Percentiles rank a stretch among this genome's conserved stretches.
Conservation (phyloP, 1,140 invertebrate genomes). For the Drosophila ananassae region DNA sequence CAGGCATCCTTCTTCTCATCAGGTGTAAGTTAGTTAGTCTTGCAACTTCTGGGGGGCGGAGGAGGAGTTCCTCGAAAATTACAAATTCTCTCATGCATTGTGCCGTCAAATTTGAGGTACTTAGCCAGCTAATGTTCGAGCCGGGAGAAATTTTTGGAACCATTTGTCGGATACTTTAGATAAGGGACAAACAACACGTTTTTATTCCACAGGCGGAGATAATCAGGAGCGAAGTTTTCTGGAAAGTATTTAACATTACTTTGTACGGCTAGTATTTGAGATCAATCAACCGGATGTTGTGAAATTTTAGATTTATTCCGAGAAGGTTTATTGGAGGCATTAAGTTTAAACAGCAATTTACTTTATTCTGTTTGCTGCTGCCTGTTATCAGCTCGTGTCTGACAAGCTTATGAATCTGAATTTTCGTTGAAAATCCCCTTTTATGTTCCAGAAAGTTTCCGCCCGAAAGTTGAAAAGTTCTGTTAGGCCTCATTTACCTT, state of each 20-base stretch:
- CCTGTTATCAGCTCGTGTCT: background rate
- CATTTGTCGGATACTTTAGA: slow-evolving; percentile 46
- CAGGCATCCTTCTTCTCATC: background rate
- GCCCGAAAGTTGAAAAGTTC: slow-evolving; percentile 13
- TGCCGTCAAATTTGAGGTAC: slow-evolving; percentile 42
- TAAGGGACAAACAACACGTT: slow-evolving; percentile 27
- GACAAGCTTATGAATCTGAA: slow-evolving; percentile 12
- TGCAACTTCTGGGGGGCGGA: background rate
- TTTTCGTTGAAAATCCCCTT: slow-evolving; percentile 9
- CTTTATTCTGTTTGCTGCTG: background rate
- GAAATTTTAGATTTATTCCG: slow-evolving; percentile 5
- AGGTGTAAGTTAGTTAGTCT: slow-evolving; percentile 49
- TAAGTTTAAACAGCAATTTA: background rate
- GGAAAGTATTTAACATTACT: slow-evolving; percentile 12
- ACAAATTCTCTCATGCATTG: slow-evolving; percentile 48
- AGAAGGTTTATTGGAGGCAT: background rate
- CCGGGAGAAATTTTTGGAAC: slow-evolving; percentile 46
- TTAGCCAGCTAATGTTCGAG: slow-evolving; percentile 46
- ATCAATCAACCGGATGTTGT: slow-evolving; percentile 7
- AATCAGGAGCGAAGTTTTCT: slow-evolving; percentile 19
- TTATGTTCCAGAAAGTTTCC: slow-evolving; percentile 15
- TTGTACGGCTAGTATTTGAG: background rate
- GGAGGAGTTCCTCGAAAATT: slow-evolving; percentile 15
- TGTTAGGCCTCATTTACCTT: slow-evolving; percentile 30
- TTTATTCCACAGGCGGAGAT: slow-evolving; percentile 16